Evolutionary conservation across 2,113 vertebrate species (phyloP), one percentile per base, ranked within the genome.

Genomic region (Arenaria interpres): DNA sequence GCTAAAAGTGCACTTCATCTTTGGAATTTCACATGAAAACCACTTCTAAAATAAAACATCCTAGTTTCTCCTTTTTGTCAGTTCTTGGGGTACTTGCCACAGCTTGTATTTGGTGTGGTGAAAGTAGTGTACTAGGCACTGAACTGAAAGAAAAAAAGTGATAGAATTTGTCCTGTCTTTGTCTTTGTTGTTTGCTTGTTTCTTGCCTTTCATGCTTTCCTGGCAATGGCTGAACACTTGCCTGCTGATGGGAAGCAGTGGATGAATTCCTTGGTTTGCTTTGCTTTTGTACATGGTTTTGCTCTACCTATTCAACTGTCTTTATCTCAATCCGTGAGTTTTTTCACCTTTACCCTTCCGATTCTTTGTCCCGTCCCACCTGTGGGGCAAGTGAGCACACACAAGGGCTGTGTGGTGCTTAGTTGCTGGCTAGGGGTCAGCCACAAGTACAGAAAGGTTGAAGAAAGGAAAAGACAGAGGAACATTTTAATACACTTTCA

Each of bases 251-350:
- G 27, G 37, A 68, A 62, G 62, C 0, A 2, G 62, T 20, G 53
- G 68, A 27, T 21, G 12, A 60, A 56, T n/a, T 32, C 46, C 46
- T 62, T 18, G 32, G 17, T 37, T 23, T 71, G 27, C 39, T 69
- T 71, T 41, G n/a, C 33, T 54, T 56, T 22, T 0, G 1, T 15
- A 5, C 1, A 0, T 3, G 0, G 33, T 63, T 54, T 56, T 54
- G 57, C 41, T 56, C 79, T 64, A 24, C 28, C 23, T 46, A 0
- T 21, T 56, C 24, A n/a, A 39, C 15, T 41, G 12, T 28, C 66
- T 88, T 62, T 46, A 39, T 48, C 30, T 80, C 67, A 48, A 3
- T 28, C 16, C 50, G 25, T 0, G 2, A 56, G 8, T 56, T 48
- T 63, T 80, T 30, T 64, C 41, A 39, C 12, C 56, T 54, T 45